These are phyloP conservation scores for Centruroides sculpturatus DNA, from an alignment of 1,140 invertebrate species.

Conservation along the genomic window DNA sequence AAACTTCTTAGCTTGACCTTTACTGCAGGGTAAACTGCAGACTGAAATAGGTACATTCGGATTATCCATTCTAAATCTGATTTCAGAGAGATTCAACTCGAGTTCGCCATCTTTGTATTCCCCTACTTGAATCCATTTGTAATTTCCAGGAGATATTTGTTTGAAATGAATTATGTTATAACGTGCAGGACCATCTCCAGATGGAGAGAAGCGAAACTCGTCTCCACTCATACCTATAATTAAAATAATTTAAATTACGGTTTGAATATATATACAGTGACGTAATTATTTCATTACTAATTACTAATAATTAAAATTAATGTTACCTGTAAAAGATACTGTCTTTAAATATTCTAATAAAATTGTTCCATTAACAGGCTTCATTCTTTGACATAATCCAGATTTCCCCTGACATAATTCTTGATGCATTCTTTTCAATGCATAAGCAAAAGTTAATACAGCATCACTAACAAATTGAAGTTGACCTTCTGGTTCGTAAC, in stretches of 20 bases:
- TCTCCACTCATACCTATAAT: conserved; percentile 43
- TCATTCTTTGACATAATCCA: conserved; percentile 73
- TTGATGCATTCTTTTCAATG: conserved; percentile 70
- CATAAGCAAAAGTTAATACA: conserved; percentile 78
- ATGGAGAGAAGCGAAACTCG: conserved; percentile 46
- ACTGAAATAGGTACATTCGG: conserved; percentile 40
- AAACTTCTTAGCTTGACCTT: conserved; percentile 51
- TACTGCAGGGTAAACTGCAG: conserved; percentile 48
- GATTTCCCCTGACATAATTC: conserved; percentile 47
- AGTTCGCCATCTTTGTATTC: conserved; percentile 34
- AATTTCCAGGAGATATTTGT: conserved; percentile 21
- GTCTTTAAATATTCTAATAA: conserved; percentile 66
- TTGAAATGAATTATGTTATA: conserved; percentile 46
- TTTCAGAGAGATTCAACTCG: conserved; percentile 38
- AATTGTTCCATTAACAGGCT: conserved; percentile 66
- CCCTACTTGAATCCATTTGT: conserved; percentile 43
- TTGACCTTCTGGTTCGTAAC: conserved; percentile 64
- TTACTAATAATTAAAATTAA: not conserved
- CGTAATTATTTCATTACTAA: not conserved
- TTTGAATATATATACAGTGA: not conserved
- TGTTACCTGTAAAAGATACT: conserved; percentile 66
- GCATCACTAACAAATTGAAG: conserved; percentile 86
- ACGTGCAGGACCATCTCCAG: conserved; percentile 48
- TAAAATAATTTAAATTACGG: too few species aligned
- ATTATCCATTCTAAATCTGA: conserved; percentile 21